Evolutionary conservation across 2,888 invertebrate genomes (phyloP).

Genomic region (Cephonodes hylas): DNA sequence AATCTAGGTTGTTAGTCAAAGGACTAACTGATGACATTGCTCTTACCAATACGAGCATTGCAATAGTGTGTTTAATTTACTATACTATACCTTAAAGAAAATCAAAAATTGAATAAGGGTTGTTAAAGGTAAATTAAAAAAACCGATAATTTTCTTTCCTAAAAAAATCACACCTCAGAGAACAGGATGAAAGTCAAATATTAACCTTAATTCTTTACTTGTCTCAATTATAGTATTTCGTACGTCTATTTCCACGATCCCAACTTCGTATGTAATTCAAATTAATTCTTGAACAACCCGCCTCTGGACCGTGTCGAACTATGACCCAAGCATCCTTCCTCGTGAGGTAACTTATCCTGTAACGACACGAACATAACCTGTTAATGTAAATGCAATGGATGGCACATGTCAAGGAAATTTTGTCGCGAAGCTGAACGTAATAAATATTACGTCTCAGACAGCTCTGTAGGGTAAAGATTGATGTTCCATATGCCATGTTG

Average conservation of each 20-base stretch:
- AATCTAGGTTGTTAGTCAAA: too few relatives aligned
- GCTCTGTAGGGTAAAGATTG: slow-evolving; percentile 6
- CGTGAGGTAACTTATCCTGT: background rate
- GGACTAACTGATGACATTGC: too few relatives aligned
- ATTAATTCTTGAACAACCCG: background rate
- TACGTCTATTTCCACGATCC: background rate
- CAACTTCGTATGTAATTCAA: background rate
- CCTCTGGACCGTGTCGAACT: background rate
- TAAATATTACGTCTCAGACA: background rate
- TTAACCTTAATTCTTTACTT: too few relatives aligned
- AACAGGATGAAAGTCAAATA: too few relatives aligned
- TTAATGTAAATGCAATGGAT: background rate
- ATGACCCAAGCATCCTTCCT: background rate
- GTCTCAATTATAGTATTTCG: too few relatives aligned
- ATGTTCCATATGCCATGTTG: slow-evolving; percentile 4
- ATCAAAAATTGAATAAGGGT: too few relatives aligned
- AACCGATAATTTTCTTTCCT: too few relatives aligned
- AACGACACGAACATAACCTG: background rate
- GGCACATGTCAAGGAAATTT: background rate
- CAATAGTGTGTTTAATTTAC: too few relatives aligned
- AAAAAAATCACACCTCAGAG: too few relatives aligned
- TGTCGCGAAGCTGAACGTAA: slow-evolving; percentile 3
- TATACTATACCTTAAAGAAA: too few relatives aligned
- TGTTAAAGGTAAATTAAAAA: too few relatives aligned
- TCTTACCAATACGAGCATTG: too few relatives aligned